Conservation (phyloP, 2,888 invertebrate genomes). For the Metalampra italica region DNA sequence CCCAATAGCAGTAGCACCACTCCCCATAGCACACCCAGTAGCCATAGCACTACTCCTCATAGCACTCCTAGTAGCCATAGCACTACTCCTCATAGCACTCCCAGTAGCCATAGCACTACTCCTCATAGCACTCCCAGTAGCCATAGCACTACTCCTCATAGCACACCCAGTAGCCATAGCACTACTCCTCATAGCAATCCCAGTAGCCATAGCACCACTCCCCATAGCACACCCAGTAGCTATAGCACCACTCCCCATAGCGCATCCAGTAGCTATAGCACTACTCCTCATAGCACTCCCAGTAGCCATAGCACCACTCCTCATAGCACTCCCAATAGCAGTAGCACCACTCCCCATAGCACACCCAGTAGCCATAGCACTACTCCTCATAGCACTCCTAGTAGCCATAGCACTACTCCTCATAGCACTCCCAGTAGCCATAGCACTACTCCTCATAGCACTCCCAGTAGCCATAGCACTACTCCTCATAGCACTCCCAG, state of each 20-base stretch:
- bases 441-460: background rate
- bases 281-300: background rate
- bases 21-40: background rate
- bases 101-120: background rate
- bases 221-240: background rate
- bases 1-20: background rate
- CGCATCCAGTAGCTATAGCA: too few relatives aligned
- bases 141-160: background rate
- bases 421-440: background rate
- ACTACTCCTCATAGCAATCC: background rate
- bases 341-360: background rate
- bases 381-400: background rate
- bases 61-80: background rate
- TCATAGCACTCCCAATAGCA: background rate
- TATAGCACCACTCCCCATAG: too few relatives aligned
- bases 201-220: background rate
- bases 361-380: background rate
- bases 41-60: background rate
- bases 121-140: background rate
- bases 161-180: background rate
- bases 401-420: background rate
- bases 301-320: background rate
- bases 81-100: background rate
- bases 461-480: background rate
- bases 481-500: background rate